A percentile compares a stretch with the other conserved stretches of the same genome.
Evolutionary conservation across 1,140 invertebrate species (phyloP).

Genomic region (Mya arenaria): DNA sequence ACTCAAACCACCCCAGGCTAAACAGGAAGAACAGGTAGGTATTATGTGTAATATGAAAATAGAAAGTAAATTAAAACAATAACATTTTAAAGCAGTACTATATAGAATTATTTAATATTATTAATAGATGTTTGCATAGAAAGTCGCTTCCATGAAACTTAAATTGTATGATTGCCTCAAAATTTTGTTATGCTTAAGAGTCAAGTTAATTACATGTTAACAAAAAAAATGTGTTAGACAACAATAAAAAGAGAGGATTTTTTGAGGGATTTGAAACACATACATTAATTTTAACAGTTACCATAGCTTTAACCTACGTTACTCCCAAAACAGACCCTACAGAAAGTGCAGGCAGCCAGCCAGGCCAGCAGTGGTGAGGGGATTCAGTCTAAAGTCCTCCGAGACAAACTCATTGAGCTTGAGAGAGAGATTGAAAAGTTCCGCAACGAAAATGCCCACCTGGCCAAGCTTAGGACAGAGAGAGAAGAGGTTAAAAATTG

Average conservation of each 20-base stretch:
- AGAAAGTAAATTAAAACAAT: too few relatives aligned
- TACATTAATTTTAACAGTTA: too few relatives aligned
- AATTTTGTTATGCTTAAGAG: neutral
- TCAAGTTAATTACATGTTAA: neutral
- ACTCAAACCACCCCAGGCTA: slow-evolving; percentile 69
- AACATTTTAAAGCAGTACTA: too few relatives aligned
- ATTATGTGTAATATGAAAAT: too few relatives aligned
- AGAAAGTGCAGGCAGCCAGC: slow-evolving; percentile 36
- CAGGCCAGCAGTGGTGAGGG: slow-evolving; percentile 68
- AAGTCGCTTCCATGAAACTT: too few relatives aligned
- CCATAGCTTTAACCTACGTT: too few relatives aligned
- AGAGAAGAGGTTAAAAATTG: slow-evolving; percentile 80
- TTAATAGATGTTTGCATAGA: too few relatives aligned
- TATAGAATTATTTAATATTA: too few relatives aligned
- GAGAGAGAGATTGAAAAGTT: slow-evolving; percentile 80
- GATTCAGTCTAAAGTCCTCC: slow-evolving; percentile 76
- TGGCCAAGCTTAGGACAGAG: slow-evolving; percentile 76
- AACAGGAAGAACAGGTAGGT: slow-evolving; percentile 68
- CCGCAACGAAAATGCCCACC: slow-evolving; percentile 75
- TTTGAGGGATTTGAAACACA: too few relatives aligned
- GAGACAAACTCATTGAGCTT: slow-evolving; percentile 78
- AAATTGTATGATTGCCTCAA: neutral
- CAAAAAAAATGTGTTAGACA: neutral
- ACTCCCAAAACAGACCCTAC: slow-evolving; percentile 11
- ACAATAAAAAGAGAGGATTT: neutral